phyloP scores from a whole-genome alignment of 2,113 vertebrate species.

The Myrmecophaga tridactyla region DNA sequence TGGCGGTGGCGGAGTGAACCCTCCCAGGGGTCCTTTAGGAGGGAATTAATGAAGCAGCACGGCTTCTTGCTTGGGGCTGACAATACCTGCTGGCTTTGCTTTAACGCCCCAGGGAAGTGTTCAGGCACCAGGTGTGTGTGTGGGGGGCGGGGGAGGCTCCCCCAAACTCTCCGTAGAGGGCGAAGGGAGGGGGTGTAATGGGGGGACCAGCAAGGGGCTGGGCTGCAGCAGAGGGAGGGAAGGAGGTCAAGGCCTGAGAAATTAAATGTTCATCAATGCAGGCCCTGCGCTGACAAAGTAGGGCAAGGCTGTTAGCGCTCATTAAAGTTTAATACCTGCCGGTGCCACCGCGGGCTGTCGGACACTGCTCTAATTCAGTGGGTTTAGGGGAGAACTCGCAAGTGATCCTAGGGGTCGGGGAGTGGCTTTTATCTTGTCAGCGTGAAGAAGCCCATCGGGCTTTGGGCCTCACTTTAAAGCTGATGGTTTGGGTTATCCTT shows the following conservation, averaged over 20 bases:
- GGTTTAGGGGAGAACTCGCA: slow-evolving; percentile 85
- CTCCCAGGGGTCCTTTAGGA: background rate
- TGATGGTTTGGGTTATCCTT: slow-evolving; percentile 45
- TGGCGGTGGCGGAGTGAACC: fast-evolving
- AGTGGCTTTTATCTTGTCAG: slow-evolving; percentile 78
- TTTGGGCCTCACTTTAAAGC: slow-evolving; percentile 74
- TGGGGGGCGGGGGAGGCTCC: slow-evolving; percentile 48
- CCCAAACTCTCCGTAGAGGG: slow-evolving; percentile 35
- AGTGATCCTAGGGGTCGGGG: slow-evolving; percentile 80
- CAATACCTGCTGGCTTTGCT: background rate
- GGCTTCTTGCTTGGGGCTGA: background rate
- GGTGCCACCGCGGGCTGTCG: slow-evolving; percentile 78
- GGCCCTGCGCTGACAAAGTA: slow-evolving; percentile 82
- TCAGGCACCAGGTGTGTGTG: slow-evolving; percentile 49
- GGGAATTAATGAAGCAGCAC: slow-evolving; percentile 55
- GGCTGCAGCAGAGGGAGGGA: slow-evolving; percentile 30
- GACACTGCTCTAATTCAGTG: slow-evolving; percentile 84
- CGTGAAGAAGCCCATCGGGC: slow-evolving; percentile 64
- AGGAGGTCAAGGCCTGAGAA: slow-evolving; percentile 83
- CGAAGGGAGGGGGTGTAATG: background rate
- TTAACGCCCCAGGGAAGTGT: slow-evolving; percentile 42
- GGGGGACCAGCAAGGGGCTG: background rate
- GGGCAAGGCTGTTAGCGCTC: slow-evolving; percentile 88
- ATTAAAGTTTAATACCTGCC: slow-evolving; percentile 88
- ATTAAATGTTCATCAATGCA: slow-evolving; percentile 85